phyloP scores from a whole-genome alignment of 2,888 invertebrate genomes.

The Cremastinae sp. region DNA sequence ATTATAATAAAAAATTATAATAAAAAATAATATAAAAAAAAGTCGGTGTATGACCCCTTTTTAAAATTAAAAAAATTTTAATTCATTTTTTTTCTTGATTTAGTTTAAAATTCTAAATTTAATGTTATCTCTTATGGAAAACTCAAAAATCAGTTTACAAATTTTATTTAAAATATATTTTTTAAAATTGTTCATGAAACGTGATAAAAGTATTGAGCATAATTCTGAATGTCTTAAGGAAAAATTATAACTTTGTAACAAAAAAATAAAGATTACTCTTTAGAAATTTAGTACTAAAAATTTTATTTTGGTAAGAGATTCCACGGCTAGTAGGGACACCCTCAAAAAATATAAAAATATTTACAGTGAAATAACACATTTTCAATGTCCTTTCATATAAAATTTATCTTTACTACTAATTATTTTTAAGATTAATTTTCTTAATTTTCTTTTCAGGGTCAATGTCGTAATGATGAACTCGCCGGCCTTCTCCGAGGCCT shows the following conservation, averaged over 20 bases:
- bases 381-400: too few relatives aligned
- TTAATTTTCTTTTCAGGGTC: conserved; percentile 80
- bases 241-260: not conserved
- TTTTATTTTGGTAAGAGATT: conserved; percentile 5
- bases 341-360: too few relatives aligned
- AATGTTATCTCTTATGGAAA: too few relatives aligned
- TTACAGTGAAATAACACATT: too few relatives aligned
- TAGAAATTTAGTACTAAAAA: not conserved
- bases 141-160: too few relatives aligned
- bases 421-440: too few relatives aligned
- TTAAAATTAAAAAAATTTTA: not conserved
- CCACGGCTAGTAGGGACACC: not conserved
- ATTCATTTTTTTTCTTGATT: not conserved
- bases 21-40: not conserved
- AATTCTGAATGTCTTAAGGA: not conserved
- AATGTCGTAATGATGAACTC: conserved; percentile 82
- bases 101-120: not conserved
- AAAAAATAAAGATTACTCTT: not conserved
- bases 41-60: not conserved
- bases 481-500: conserved; percentile 80
- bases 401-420: too few relatives aligned
- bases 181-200: not conserved
- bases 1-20: not conserved
- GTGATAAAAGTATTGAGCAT: not conserved
- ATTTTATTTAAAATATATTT: not conserved